Conservation (phyloP, 1,140 invertebrate species). For the Adoxophyes honmai region DNA sequence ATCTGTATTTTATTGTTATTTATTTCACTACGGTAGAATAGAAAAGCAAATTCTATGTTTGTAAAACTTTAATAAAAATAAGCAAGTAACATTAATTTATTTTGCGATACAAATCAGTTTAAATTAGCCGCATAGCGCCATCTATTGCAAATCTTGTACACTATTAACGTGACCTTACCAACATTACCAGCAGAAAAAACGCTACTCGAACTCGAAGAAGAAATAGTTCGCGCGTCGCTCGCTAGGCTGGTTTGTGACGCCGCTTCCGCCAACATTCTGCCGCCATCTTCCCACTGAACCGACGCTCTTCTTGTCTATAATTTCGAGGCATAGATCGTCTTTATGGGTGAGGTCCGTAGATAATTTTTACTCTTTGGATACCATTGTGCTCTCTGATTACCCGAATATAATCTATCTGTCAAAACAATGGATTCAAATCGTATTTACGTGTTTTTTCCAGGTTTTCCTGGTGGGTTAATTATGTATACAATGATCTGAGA, state of each 20-base stretch:
- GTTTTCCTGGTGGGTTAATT: slow-evolving; percentile 46
- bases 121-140: neutral
- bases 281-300: slow-evolving; percentile 56
- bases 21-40: too few relatives aligned
- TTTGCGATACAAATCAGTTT: too few relatives aligned
- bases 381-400: slow-evolving; percentile 58
- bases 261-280: slow-evolving; percentile 12
- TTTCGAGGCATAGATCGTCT: slow-evolving; percentile 66
- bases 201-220: neutral
- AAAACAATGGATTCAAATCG: slow-evolving; percentile 53
- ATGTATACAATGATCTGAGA: slow-evolving; percentile 50
- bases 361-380: slow-evolving; percentile 75
- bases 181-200: neutral
- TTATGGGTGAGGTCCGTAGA: slow-evolving; percentile 75
- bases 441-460: slow-evolving; percentile 53
- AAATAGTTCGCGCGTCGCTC: neutral
- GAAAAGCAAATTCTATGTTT: too few relatives aligned
- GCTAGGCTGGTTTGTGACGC: neutral
- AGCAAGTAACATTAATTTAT: too few relatives aligned
- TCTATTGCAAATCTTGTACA: neutral
- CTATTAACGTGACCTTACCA: neutral
- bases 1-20: too few relatives aligned
- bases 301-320: slow-evolving; percentile 63
- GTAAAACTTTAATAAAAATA: too few relatives aligned
- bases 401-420: slow-evolving; percentile 40